A percentile compares a stretch with the other conserved stretches of the same genome.
phyloP scores from a whole-genome alignment of 2,888 invertebrate species.

The Trypoxylon attenuatum region DNA sequence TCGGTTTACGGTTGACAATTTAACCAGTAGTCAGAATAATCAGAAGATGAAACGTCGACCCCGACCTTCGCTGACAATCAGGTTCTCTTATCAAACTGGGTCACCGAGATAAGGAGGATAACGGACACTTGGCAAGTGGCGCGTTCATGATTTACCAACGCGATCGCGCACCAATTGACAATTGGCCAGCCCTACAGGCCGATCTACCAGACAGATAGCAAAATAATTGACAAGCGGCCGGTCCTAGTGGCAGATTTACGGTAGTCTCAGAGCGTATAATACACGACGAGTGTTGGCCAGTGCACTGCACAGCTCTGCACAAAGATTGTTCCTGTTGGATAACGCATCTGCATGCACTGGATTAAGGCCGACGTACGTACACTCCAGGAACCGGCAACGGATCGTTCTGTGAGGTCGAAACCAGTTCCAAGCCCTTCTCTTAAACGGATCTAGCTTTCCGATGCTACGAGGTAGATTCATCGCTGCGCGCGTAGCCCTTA shows the following conservation, averaged over 20 bases:
- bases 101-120: conserved; percentile 26
- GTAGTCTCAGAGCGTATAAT: conserved; percentile 33
- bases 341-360: conserved; percentile 47
- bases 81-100: conserved; percentile 26
- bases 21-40: too few species aligned
- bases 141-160: conserved; percentile 5
- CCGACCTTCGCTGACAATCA: not conserved
- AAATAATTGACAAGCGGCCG: conserved; percentile 42
- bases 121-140: conserved; percentile 28
- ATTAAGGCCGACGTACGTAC: conserved; percentile 34
- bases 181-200: conserved; percentile 28
- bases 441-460: conserved; percentile 31
- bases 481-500: conserved; percentile 4
- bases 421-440: conserved; percentile 39
- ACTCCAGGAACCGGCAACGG: conserved; percentile 37
- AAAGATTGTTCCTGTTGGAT: conserved; percentile 29
- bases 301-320: conserved; percentile 4
- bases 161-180: conserved; percentile 40
- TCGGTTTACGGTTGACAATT: too few species aligned
- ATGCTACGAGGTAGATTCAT: conserved; percentile 36
- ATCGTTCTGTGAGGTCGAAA: conserved; percentile 43
- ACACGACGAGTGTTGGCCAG: conserved; percentile 17
- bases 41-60: not conserved
- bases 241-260: conserved; percentile 43
- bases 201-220: conserved; percentile 40